Evolutionary conservation across 2,888 invertebrate genomes (phyloP).

Genomic region (Ganaspis brasiliensis): DNA sequence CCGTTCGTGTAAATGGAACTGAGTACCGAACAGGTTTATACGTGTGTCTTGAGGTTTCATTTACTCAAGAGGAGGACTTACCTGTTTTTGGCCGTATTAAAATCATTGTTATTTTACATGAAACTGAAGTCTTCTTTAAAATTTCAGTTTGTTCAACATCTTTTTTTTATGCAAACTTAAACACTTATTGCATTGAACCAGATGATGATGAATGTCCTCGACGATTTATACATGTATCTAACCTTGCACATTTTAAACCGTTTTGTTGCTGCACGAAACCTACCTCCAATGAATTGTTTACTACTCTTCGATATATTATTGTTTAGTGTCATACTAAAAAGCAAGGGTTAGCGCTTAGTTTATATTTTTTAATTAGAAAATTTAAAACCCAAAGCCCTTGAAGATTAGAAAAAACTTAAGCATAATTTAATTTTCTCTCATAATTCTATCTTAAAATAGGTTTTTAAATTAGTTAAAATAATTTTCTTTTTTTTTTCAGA

Average conservation of each 20-base stretch:
- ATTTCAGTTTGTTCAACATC: constrained; percentile 41
- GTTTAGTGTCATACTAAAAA: neutral
- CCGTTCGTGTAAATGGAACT: constrained; percentile 13
- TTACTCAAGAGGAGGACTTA: constrained; percentile 43
- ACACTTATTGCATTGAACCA: constrained; percentile 49
- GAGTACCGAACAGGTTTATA: constrained; percentile 29
- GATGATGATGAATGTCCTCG: constrained; percentile 24
- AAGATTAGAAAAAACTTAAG: neutral
- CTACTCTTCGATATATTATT: constrained; percentile 47
- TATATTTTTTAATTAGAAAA: neutral
- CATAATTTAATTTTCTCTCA: neutral
- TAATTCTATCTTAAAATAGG: neutral
- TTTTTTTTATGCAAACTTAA: constrained; percentile 44
- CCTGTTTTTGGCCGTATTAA: constrained; percentile 49
- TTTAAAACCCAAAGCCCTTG: neutral
- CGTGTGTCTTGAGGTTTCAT: constrained; percentile 21
- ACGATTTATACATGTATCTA: constrained; percentile 2
- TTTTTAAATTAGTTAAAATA: neutral
- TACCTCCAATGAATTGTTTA: constrained; percentile 43
- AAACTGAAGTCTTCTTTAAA: constrained; percentile 43
- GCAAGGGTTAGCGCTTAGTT: neutral
- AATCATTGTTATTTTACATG: constrained; percentile 46
- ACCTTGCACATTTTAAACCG: constrained; percentile 52
- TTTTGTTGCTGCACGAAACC: constrained; percentile 49
- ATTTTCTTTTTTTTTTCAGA: constrained; percentile 10